Base-by-base conservation (phyloP, 2,113 vertebrate genomes). In the Cygnus atratus region DNA sequence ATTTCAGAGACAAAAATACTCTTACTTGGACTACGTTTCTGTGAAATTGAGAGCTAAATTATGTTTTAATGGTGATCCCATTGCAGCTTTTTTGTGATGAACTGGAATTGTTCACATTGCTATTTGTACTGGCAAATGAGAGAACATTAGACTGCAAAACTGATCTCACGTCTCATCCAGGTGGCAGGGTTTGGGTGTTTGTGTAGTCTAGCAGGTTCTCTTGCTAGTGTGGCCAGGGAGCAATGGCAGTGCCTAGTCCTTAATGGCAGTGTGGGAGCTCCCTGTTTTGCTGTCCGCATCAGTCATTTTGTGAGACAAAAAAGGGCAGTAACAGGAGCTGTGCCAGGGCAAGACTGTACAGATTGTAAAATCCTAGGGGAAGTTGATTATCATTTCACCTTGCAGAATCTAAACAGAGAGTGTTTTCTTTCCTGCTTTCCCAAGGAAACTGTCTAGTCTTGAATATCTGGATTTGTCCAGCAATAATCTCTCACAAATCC, bases 391-490 rank as follows among this genome's bases (percentile, higher is more conserved):
- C 0, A 1, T 96, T 96, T 93, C 70, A 84, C 54, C 37, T 94
- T 68, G 65, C 48, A 87, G 62, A 88, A 76, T 85, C 58, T 96
- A 93, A 93, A 94, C 52, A 9, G 28, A 91, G 31, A 81, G 26
- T 95, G 41, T 96, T 96, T 96, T 96, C 77, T 94, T 90, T 88
- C 44, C 77, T 91, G 20, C 87, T 92, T 90, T 93, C 65, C 72
- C 87, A 91, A 99, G 99, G 98, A 98, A 98, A 54, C 97, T 99
- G 83, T 99, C 96, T 93, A 99, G 98, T 92, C 98, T 99, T 81
- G 99, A 99, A 97, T 99, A 98, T 86, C 98, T 99, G 95, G 99
- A 99, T 95, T 97, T 99, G 97, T 99, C 99, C 84, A 99, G 99
- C 97, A 99, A 99, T 98, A 99, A 99, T 97, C 97, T 99, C 92